Conservation (phyloP, 2,113 vertebrate species). For the Tichodroma muraria region DNA sequence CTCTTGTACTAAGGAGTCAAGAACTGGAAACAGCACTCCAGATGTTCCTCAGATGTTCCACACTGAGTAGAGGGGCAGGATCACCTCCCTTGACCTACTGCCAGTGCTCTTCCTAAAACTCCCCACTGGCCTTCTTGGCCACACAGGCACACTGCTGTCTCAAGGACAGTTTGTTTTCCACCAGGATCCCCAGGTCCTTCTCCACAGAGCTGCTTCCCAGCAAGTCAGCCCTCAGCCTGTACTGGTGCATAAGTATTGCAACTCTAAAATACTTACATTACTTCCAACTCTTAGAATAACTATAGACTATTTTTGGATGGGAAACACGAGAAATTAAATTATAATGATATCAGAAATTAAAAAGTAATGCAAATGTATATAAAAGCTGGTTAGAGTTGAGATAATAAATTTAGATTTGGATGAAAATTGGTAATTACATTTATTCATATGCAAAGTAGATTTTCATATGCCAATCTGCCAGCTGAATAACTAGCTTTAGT, state of each 20-base stretch:
- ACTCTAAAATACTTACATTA: not conserved
- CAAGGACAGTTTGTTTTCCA: fast-evolving
- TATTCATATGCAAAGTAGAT: not conserved
- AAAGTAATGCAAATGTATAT: not conserved
- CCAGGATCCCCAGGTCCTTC: not conserved
- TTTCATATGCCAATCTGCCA: not conserved
- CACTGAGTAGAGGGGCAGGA: not conserved
- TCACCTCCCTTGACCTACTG: not conserved
- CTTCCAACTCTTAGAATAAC: not conserved
- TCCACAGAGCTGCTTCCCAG: not conserved
- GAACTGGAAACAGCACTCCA: not conserved
- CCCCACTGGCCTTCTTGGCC: not conserved
- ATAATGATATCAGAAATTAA: not conserved
- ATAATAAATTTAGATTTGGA: not conserved
- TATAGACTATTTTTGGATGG: not conserved
- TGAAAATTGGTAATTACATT: not conserved
- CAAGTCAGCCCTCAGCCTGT: not conserved
- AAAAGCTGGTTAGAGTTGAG: not conserved
- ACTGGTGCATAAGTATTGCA: not conserved
- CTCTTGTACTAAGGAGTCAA: not conserved
- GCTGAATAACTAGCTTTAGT: not conserved
- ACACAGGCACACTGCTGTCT: not conserved
- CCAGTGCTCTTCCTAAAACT: not conserved
- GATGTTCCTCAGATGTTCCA: not conserved
- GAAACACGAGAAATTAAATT: not conserved